Base-by-base conservation (phyloP, 1,140 invertebrate species). In the Dysdera silvatica region DNA sequence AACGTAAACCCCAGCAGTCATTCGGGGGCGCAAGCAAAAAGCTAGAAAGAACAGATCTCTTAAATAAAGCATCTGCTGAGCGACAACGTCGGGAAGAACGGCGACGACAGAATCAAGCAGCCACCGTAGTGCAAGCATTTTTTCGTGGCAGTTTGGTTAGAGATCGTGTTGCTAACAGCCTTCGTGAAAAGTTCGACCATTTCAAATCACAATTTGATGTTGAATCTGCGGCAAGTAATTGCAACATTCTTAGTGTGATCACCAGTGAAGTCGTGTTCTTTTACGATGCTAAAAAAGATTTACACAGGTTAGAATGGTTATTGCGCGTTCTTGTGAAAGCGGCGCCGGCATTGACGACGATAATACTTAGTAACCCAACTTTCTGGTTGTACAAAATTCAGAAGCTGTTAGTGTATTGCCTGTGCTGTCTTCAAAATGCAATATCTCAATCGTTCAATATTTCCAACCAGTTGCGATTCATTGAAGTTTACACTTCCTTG, bases 1-100 rank as follows among this genome's bases (percentile, higher is more conserved):
- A 88, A 63, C 81, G 87, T 47, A 86, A 84, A 74, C 94, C 94
- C 1, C 82, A 90, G 66, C 91, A 95, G 79, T 93, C 89, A 78
- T 80, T 95, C 67, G 84, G 89, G 47, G 94, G 94, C 41, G 87
- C 88, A 5, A 91, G 88, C 76, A 85, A 75, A 78, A 84, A 82
- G 78, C 74, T 75, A 70, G 59, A 54, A 33, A 84, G 86, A 70
- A 85, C 89, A 69, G 82, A 84, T 59, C 78, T 95, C 20, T 77
- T 96, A 53, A 82, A 84, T 51, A 83, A 87, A 74, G 86, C 87
- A 32, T 88, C 91, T 68, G 79, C 84, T 70, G 89, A 95, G 77
- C 81, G 93, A 68, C 80, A 85, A 51, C 91, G 92, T 77, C 78
- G 92, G 74, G 89, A 91, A 80, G 88, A 88, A 75, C 74, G 66